Conservation (phyloP, 37 sponge, comb jelly and placozoan genomes). For the Beroe ovata region DNA sequence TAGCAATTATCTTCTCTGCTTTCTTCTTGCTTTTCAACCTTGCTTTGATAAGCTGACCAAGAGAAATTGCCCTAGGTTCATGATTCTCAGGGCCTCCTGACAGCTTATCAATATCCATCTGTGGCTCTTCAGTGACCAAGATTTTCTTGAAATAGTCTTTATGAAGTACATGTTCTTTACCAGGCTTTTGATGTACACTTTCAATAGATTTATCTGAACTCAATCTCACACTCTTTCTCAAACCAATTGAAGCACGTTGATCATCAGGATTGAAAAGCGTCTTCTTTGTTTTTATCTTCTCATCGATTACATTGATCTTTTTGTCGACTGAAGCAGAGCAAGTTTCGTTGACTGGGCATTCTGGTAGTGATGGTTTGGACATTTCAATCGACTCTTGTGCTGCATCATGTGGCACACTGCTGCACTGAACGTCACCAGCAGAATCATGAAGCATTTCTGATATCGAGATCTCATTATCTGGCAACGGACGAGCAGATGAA, state of each 20-base stretch:
- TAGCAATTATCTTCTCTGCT: not conserved
- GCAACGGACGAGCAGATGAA: not conserved
- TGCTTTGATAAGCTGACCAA: not conserved
- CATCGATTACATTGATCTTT: no score
- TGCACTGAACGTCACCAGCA: no score
- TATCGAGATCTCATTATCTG: not conserved
- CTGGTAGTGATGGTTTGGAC: no score
- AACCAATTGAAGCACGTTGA: not conserved
- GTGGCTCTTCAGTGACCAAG: no score
- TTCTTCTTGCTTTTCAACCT: not conserved
- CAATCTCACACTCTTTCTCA: not conserved
- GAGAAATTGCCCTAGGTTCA: not conserved
- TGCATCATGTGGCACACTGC: no score
- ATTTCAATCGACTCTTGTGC: no score
- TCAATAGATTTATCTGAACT: not conserved
- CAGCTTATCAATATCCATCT: no score
- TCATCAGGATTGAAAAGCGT: slow-evolving; percentile 24
- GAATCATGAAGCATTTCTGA: no score
- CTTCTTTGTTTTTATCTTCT: not conserved
- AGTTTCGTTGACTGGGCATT: no score
- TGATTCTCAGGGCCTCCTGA: no score
- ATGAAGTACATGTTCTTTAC: not conserved
- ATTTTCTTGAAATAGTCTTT: not conserved
- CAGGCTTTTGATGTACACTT: not conserved
- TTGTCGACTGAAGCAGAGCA: no score